Base-by-base conservation (phyloP, 2,113 vertebrate species). In the Ammospiza nelsoni region DNA sequence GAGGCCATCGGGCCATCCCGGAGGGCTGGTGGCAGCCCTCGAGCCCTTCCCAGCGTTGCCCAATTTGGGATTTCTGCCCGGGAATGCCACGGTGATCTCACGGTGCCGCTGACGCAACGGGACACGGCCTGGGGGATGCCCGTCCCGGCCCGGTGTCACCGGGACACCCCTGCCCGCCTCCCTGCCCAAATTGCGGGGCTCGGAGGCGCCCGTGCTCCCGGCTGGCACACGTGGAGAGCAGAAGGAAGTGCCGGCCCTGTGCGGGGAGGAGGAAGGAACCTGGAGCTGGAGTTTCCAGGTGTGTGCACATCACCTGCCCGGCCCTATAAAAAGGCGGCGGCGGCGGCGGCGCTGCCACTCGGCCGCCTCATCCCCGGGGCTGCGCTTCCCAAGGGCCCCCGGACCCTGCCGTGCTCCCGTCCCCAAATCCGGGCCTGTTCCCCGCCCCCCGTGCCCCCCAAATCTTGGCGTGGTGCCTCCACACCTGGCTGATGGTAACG, bases 261-360 rank as follows among this genome's bases (percentile, higher is more conserved):
- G 67, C 35, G 55, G 93, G 93, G 86, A 89, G 89, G 95, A 96
- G 94, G 92, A 91, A 79, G 90, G 85, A 71, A 69, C 57, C 63
- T 29, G 17, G 66, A 41, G 84, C 86, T 85, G 96, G 96, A 96
- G 94, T 96, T 97, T 97, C 96, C 96, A 97, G 95, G 96, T 95
- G 95, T 95, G 96, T 94, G 92, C 79, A 92, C 94, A 95, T 96
- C 94, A 92, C 85, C 94, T 89, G 65, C 71, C 74, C 4, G 84
- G 59, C 67, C 31, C 87, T 92, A 95, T 97, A 97, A 94, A 97
- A 95, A 87, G 82, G 89, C 46, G 75, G 92, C 21, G 67, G 84
- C 71, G 18, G 61, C 75, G 3, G 90, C 48, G 16, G 79, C 23
- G 87, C 71, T 90, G 75, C 94, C 90, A 94, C 83, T 88, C 49